Evolutionary conservation across 2,113 vertebrate genomes (phyloP), one percentile per base, ranked within the genome.

Genomic region (Lates calcarifer): DNA sequence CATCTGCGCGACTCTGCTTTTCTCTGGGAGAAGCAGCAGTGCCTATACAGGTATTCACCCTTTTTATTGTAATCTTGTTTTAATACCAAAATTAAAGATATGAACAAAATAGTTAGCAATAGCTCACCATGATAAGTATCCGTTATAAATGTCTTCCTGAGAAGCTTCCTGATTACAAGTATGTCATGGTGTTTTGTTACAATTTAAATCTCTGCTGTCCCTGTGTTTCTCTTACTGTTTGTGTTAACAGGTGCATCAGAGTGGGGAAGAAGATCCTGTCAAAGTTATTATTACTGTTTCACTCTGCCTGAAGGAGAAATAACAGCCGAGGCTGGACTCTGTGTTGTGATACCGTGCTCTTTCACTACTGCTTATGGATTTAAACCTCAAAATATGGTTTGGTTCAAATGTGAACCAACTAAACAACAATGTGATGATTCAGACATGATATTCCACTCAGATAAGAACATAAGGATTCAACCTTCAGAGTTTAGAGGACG

Each of bases 321-420:
- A 35, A 87, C 28, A 51, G 82, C 82, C 10, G 83, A 90, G 43
- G 83, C 70, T 35, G 91, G 90, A 37, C 90, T 91, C 64, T 91
- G 90, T 76, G 65, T 61, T 17, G 81, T 89, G 49, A 85, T 93
- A 15, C 87, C 83, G 0, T 93, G 91, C 41, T 89, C 64, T 26
- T 89, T 18, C 70, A 58, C 1, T 0, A 29, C 82, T 4, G 0
- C 0, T 1, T 0, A 0, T 24, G 0, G 0, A 0, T 90, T 90
- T 31, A 18, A 0, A 5, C 3, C 74, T 10, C 7, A 10, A 33
- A 1, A 39, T 53, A 1, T 90, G 1, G 45, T 85, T 45, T 93
- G 92, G 92, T 89, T 1, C 55, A 90, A 89, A 87, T 92, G 87
- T 69, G 66, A 83, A 6, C 0, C 0, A n/a, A 0, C 0, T 2